A percentile compares a stretch with the other conserved stretches of the same genome.
These are phyloP conservation scores for Rousettus madagascariensis DNA, from an alignment of 2,797 vertebrate species.

Conservation along the genomic window DNA sequence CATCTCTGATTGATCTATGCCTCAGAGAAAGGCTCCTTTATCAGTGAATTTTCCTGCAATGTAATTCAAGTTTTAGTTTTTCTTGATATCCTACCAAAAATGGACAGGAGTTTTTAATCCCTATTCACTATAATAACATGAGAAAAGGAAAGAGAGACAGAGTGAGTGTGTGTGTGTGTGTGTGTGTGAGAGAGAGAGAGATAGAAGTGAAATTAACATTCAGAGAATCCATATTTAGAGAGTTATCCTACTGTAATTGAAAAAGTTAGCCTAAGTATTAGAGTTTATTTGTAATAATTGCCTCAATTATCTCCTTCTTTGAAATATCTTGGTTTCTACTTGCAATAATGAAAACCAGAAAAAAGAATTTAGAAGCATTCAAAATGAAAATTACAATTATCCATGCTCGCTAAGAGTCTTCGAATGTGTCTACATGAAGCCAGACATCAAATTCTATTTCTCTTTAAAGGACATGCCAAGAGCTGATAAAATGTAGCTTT, in stretches of 20 bases:
- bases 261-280: neutral
- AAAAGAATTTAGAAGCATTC: neutral
- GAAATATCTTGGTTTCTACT: constrained; percentile 21
- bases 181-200: neutral
- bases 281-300: neutral
- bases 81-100: neutral
- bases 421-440: neutral
- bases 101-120: neutral
- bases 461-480: neutral
- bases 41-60: neutral
- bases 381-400: neutral
- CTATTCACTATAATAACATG: neutral
- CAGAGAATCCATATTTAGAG: neutral
- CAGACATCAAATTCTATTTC: neutral
- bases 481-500: neutral
- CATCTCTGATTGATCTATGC: neutral
- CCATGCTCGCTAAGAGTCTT: neutral
- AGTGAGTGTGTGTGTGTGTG: neutral
- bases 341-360: neutral
- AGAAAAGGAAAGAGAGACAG: neutral
- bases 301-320: neutral
- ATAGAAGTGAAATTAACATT: neutral
- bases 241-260: neutral
- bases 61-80: neutral
- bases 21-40: neutral